These are phyloP conservation scores for Melipona quadrifasciata DNA, from an alignment of 1,140 invertebrate species.

Conservation along the genomic window DNA sequence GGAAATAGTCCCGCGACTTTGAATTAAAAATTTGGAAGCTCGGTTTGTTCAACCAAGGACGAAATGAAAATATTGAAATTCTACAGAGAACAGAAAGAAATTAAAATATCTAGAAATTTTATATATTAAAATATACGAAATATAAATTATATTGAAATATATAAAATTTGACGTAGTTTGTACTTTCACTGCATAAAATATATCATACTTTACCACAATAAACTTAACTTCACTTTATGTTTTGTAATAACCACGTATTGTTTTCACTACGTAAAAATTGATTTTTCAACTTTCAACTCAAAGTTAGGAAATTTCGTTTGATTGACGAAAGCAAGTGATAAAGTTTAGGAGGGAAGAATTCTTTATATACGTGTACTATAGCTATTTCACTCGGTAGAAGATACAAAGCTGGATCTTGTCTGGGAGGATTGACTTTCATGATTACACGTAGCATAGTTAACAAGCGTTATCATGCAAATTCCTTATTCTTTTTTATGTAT, in stretches of 20 bases:
- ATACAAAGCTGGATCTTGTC: neutral
- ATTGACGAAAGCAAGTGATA: neutral
- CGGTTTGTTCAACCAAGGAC: too few relatives aligned
- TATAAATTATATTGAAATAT: too few relatives aligned
- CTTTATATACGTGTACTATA: neutral
- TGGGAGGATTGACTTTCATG: neutral
- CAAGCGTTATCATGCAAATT: neutral
- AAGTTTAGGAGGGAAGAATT: neutral
- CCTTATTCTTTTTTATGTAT: neutral
- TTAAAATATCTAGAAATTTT: too few relatives aligned
- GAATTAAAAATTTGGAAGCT: too few relatives aligned
- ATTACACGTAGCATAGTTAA: conserved; percentile 1
- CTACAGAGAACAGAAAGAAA: too few relatives aligned
- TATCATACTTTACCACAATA: too few relatives aligned
- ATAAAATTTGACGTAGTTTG: neutral
- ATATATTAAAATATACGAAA: too few relatives aligned
- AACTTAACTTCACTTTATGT: too few relatives aligned
- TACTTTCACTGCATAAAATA: neutral
- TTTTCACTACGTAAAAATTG: neutral
- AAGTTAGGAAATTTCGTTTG: neutral
- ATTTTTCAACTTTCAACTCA: neutral
- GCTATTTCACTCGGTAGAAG: neutral
- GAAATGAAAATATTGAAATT: too few relatives aligned
- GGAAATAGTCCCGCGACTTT: too few relatives aligned
- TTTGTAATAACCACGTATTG: too few relatives aligned